These are phyloP conservation scores for Cephus pygmeus DNA, from an alignment of 2,888 invertebrate species.

Conservation along the genomic window DNA sequence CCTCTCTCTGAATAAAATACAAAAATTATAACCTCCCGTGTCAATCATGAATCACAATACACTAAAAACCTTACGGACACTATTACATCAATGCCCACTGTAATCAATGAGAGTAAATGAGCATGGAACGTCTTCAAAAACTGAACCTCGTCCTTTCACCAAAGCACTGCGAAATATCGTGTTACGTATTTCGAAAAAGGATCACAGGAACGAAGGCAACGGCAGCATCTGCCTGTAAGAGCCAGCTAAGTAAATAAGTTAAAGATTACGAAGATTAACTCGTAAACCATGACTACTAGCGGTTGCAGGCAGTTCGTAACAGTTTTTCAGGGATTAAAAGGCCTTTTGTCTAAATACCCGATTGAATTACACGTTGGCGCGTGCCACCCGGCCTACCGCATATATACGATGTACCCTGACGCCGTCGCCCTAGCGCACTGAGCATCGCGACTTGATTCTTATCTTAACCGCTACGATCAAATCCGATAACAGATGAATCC, in stretches of 20 bases:
- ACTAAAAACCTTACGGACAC: neutral
- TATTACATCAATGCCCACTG: neutral
- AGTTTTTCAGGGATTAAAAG: slow-evolving; percentile 40
- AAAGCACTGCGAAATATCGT: slow-evolving; percentile 25
- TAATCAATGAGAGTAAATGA: neutral
- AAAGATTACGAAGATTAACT: slow-evolving; percentile 35
- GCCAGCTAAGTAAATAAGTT: slow-evolving; percentile 52
- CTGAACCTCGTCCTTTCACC: neutral
- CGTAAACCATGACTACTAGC: slow-evolving; percentile 25
- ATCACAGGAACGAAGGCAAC: slow-evolving; percentile 23
- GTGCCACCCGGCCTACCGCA: slow-evolving; percentile 54
- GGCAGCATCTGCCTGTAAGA: slow-evolving; percentile 40
- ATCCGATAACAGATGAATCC: neutral
- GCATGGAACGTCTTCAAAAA: neutral
- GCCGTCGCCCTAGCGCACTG: slow-evolving; percentile 11
- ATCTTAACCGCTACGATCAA: neutral
- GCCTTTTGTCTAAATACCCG: slow-evolving; percentile 58
- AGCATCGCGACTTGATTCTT: neutral
- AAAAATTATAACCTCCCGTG: neutral
- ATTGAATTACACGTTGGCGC: slow-evolving; percentile 63
- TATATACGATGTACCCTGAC: neutral
- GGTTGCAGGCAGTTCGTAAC: slow-evolving; percentile 36
- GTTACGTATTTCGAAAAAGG: slow-evolving; percentile 42
- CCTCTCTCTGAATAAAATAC: neutral
- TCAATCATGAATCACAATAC: neutral